phyloP scores from a whole-genome alignment of 2,113 vertebrate genomes.

The Rhodinocichla rosea region DNA sequence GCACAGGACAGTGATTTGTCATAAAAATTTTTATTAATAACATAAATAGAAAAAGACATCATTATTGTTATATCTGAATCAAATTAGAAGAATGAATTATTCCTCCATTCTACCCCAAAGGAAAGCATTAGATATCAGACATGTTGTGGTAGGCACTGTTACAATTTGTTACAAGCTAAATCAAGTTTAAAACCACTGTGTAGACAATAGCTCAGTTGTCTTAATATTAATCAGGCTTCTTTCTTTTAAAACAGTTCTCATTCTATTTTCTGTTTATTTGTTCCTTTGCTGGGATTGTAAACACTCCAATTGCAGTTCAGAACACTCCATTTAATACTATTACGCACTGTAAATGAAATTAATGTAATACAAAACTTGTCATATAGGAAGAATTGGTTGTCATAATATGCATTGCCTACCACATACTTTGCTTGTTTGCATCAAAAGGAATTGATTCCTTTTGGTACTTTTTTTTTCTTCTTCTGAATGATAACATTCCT shows the following conservation, averaged over 20 bases:
- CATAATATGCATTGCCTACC: background rate
- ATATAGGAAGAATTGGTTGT: background rate
- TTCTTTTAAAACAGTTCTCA: background rate
- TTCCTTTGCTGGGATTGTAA: background rate
- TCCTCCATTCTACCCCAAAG: background rate
- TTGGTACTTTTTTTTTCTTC: background rate
- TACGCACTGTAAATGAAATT: background rate
- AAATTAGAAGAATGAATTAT: background rate
- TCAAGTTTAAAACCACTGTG: constrained; percentile 28
- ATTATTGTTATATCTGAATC: constrained; percentile 5
- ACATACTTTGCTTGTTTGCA: background rate
- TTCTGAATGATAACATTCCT: background rate
- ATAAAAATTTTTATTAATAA: background rate
- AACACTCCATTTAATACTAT: background rate
- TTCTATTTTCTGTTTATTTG: constrained; percentile 10
- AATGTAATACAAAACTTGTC: background rate
- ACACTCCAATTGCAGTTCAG: background rate
- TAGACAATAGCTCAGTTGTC: constrained; percentile 1
- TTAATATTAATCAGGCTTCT: background rate
- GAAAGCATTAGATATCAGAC: background rate
- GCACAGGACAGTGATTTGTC: background rate
- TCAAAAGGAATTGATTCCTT: background rate
- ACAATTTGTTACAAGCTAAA: constrained; percentile 16
- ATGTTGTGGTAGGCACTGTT: background rate
- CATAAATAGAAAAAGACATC: background rate